phyloP scores from a whole-genome alignment of 2,888 invertebrate genomes.

The Stegophylla sp. region DNA sequence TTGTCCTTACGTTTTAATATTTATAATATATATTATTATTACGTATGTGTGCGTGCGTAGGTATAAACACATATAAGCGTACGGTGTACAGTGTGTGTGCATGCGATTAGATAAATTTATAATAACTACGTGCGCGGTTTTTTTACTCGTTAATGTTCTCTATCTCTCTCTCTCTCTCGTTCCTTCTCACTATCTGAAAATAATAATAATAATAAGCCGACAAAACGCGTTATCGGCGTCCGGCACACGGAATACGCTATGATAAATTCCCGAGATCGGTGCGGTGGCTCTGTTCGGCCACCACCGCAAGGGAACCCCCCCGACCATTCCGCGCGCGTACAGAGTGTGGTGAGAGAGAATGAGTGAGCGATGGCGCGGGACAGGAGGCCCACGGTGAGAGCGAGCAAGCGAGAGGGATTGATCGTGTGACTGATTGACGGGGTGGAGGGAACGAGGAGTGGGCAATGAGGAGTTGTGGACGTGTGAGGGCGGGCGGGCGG shows the following conservation, averaged over 20 bases:
- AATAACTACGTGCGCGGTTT: not conserved
- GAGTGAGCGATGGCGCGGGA: not conserved
- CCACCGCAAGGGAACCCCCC: not conserved
- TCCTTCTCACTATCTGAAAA: not conserved
- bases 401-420: not conserved
- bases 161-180: not conserved
- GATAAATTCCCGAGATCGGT: constrained; percentile 56
- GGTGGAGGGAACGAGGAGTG: not conserved
- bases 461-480: too few species aligned
- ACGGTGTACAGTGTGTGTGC: too few species aligned
- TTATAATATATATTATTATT: not conserved
- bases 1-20: too few species aligned
- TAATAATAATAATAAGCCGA: not conserved
- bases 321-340: not conserved
- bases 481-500: not conserved
- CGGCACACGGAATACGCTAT: constrained; percentile 23
- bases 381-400: not conserved
- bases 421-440: not conserved
- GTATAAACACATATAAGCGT: too few species aligned
- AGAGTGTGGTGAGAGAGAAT: too few species aligned
- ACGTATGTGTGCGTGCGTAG: not conserved
- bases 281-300: not conserved
- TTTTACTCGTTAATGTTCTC: not conserved
- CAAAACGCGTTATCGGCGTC: constrained; percentile 51
- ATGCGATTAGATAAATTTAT: not conserved